Conservation (phyloP, 2,888 invertebrate species). For the Leptopterna dolabrata region DNA sequence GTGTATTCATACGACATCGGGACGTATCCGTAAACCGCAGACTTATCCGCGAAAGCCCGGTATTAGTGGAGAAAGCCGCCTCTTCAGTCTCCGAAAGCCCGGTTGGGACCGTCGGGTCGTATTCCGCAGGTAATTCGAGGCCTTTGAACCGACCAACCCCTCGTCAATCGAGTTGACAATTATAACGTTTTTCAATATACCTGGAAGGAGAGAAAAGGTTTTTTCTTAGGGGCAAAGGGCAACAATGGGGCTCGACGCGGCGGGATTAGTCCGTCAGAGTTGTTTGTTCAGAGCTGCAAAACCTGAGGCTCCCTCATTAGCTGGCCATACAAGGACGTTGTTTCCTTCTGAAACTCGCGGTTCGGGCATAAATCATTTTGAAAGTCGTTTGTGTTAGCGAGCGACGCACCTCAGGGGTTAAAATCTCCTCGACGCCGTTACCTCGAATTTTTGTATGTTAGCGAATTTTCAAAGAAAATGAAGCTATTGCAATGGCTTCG, state of each 20-base stretch:
- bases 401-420: no score
- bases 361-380: no score
- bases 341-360: no score
- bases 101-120: neutral
- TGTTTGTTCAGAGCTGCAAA: neutral
- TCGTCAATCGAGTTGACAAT: neutral
- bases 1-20: conserved; percentile 38
- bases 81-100: neutral
- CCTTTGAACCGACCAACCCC: neutral
- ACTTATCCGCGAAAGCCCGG: conserved; percentile 27
- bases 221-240: neutral
- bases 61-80: neutral
- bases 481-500: no score
- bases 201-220: neutral
- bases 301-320: no score
- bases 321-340: no score
- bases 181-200: neutral
- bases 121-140: neutral
- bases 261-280: neutral
- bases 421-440: no score
- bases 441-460: no score
- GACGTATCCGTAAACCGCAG: neutral
- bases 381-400: no score
- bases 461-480: no score
- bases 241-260: neutral